Base-by-base conservation (phyloP, 2,888 invertebrate species). In the Brachyopa scutellaris region DNA sequence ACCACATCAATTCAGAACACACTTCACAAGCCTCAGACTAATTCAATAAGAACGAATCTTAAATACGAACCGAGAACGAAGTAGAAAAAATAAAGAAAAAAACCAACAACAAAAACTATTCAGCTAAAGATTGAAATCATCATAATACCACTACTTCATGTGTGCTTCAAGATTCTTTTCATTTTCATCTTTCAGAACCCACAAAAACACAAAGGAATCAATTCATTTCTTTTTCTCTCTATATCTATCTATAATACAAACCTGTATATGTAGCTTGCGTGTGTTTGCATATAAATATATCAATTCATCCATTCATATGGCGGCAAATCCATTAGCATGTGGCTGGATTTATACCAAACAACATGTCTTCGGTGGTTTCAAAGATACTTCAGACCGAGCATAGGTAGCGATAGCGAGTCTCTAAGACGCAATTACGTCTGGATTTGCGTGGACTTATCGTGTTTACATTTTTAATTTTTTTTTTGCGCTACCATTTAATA, bases 391-490 rank as follows among this genome's bases (percentile, higher is more conserved):
- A 29, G 42, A 26, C 47, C 6, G 7, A 19, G n/a, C n/a, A 8
- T 21, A 38, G 26, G 36, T 11, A 33, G 42, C n/a, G n/a, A n/a
- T n/a, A n/a, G n/a, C n/a, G n/a, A 26, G 3, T 9, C 4, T 38
- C 38, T 40, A 59, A 70, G 70, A 70, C 59, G 59, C 49, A 59
- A 59, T 70, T 40, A 40, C 59, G 29, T 51, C 49, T 59, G 70
- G 29, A 70, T 70, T 40, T 40, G 15, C 49, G 19, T 40, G 29
- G 36, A 26, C 55, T 57, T 55, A 45, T 69, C 33, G 19, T 70
- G 29, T 70, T 70, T 59, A 59, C 49, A 59, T 59, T 29, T 11
- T 7, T 19, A 31, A 45, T 19, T 13, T 26, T 3, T n/a, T 3
- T 36, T 11, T 36, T 36, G 1, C 40, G 19, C 9, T 55, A 36